Base-by-base conservation (phyloP, 2,113 vertebrate genomes). In the Heterocephalus glaber region DNA sequence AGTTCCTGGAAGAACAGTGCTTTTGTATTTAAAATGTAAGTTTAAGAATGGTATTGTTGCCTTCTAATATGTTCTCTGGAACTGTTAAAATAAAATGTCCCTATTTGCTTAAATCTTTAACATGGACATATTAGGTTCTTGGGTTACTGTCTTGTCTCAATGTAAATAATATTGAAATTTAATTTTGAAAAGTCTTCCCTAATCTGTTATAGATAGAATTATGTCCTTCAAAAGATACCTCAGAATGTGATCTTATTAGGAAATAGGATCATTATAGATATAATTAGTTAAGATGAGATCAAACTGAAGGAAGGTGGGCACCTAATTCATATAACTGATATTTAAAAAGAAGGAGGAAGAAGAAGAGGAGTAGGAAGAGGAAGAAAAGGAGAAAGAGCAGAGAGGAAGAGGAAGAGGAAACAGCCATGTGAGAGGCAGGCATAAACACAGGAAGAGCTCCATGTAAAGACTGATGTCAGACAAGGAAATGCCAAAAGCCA, bases 41-140 rank as follows among this genome's bases (percentile, higher is more conserved):
- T 79, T 94, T 66, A 89, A 97, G 92, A 98, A 87, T 97, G 97
- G 92, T 65, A 38, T 96, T 96, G 82, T 98, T 98, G 98, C 98
- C 97, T 98, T 98, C 97, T 98, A 84, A 96, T 98, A 96, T 72
- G 96, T 98, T 97, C 96, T 96, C 89, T 98, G 95, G 84, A 61
- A 96, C 97, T 96, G 72, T 86, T 96, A n/a, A n/a, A 56, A 47
- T 4, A 30, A 65, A 28, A 38, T 26, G 19, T 58, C 56, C 2
- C 47, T 89, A 30, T 90, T 80, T 94, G 30, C 19, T 90, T 96
- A 77, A 60, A 72, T 86, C 12, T 93, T 91, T 83, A 93, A 41
- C 20, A 76, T 22, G 81, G 30, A 56, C 26, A 70, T 77, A 44
- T 54, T 84, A 41, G 9, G 28, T 61, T 41, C 58, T 87, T 80